Conservation (phyloP, 2,113 vertebrate genomes). For the Myodes glareolus region DNA sequence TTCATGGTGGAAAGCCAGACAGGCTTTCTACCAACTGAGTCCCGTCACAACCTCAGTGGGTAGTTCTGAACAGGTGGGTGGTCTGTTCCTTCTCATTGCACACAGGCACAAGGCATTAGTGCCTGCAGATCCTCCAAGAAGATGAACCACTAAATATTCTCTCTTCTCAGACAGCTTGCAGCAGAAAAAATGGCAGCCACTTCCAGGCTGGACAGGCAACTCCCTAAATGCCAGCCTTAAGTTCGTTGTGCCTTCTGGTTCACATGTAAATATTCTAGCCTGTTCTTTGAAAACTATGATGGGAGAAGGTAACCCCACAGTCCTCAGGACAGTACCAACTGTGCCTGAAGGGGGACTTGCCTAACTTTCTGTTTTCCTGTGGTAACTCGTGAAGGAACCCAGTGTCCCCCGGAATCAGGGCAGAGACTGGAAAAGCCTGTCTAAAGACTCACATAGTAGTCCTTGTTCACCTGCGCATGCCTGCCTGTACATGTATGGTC, state of each 20-base stretch:
- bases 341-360: neutral
- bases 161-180: neutral
- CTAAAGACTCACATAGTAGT: neutral
- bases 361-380: neutral
- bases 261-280: neutral
- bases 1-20: no score
- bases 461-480: neutral
- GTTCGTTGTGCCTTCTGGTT: fast-evolving
- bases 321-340: neutral
- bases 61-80: neutral
- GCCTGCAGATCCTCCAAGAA: neutral
- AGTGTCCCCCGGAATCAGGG: neutral
- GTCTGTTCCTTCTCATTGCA: neutral
- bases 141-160: neutral
- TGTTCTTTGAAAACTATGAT: neutral
- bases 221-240: neutral
- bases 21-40: neutral
- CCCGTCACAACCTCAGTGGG: neutral
- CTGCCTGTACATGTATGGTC: neutral
- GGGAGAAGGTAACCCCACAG: neutral
- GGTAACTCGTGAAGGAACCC: neutral
- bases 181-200: neutral
- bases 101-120: neutral
- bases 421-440: neutral
- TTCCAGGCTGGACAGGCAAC: no score